Evolutionary conservation across 2,888 invertebrate genomes (phyloP).

Genomic region (Oligia strigilis): DNA sequence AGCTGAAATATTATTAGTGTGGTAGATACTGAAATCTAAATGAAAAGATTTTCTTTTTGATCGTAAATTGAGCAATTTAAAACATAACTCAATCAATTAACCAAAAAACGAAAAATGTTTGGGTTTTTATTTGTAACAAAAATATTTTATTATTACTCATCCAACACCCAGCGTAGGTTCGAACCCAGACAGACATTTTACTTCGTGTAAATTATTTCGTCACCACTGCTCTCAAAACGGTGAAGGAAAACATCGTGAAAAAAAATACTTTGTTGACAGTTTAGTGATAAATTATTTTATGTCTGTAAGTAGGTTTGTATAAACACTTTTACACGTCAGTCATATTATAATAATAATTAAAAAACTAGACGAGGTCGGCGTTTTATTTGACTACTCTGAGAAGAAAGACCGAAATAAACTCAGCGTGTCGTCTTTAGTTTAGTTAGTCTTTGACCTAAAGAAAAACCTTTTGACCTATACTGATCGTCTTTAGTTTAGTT

Average conservation of each 20-base stretch:
- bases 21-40: background rate
- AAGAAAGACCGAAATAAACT: background rate
- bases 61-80: background rate
- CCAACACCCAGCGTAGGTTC: no score
- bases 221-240: no score
- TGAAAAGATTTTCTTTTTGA: background rate
- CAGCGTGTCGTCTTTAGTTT: background rate
- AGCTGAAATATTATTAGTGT: slow-evolving; percentile 1
- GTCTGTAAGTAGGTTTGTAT: background rate
- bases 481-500: background rate
- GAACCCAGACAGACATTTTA: no score
- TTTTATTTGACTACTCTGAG: background rate
- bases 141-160: background rate
- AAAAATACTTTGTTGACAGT: background rate
- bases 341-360: background rate
- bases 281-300: background rate
- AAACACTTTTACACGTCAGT: background rate
- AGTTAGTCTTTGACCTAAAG: background rate
- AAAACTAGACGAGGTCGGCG: background rate
- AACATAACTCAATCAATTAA: background rate
- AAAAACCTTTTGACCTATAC: background rate
- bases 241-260: no score
- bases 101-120: background rate
- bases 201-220: no score
- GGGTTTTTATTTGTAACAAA: background rate